Base-by-base conservation (phyloP, 2,888 invertebrate genomes). In the Azorinus chamasolen region DNA sequence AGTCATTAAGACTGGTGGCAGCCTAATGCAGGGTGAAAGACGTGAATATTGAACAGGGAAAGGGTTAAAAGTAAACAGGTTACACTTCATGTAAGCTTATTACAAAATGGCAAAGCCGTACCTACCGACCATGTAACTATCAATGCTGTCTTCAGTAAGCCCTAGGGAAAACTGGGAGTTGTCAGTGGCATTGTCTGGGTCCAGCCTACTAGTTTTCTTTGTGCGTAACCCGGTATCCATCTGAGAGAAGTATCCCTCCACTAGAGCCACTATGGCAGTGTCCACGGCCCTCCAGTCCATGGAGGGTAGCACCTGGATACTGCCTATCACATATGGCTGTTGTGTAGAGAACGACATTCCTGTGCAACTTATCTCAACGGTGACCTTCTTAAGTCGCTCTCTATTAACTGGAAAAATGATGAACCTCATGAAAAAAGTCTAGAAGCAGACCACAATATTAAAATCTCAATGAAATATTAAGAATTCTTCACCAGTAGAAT, bases 211-310 rank as follows among this genome's bases (percentile, higher is more conserved):
- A 12, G 88, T 87, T 55, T 88, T 88, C 66, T 88, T 89, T 0
- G 90, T 91, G 24, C 86, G 84, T 50, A 92, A 71, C 12, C 92
- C 92, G 2, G 71, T 64, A 62, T 90, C 88, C 41, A 91, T 63
- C 53, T 88, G 86, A 12, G 69, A 72, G 41, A 90, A 83, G 79
- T 91, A 91, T 10, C 58, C 70, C n/a, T 83, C 69, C 20, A 91
- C 63, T 16, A 87, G 68, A 1, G 73, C 57, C 8, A 74, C 72
- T 25, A 91, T 75, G 18, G 73, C 71, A 22, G 86, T 83, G 66
- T 91, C 91, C 53, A 92, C 75, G 24, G 84, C 74, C 5, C 48
- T 24, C 92, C 91, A 91, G 20, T 74, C 62, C 43, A 84, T 84
- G 12, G 62, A 66, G 1, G 81, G 70, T 2, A 71, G 62, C 25